Base-by-base conservation (phyloP, 2,113 vertebrate species). In the Ameiurus melas region DNA sequence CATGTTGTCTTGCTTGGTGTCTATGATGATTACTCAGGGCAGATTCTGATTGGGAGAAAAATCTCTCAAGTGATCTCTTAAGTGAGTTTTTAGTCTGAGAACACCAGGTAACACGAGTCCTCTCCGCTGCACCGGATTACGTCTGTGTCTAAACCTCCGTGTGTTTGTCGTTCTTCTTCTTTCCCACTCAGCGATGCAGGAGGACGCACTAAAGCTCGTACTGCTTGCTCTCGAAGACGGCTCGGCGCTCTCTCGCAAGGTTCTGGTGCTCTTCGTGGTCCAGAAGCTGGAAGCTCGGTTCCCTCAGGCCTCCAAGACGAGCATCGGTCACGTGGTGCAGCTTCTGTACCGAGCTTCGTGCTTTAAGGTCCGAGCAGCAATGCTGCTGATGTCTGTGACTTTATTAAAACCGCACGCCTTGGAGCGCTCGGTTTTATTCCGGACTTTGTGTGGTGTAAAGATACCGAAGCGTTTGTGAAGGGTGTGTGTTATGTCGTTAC, bases 261-360 rank as follows among this genome's bases (percentile, higher is more conserved):
- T 99, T 93, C 93, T 99, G 94, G 98, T 99, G 91, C 95, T 99
- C 95, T 99, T 99, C 92, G 98, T 99, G 75, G 98, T 99, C 86
- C 98, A 99, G 95, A 98, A 98, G 92, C 94, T 99, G 78, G 98
- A 99, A 94, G 97, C 97, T 83, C 96, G 98, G 90, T 99, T 99
- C 94, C 98, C 98, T 90, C 98, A 99, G 95, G 98, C 98, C 78
- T 99, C 98, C 75, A 99, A 99, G 95, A 99, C 98, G 70, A 99
- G 98, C 95, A 99, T 99, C 91, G 98, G 98, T 83, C 98, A 99
- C 3, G 98, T 99, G 92, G 98, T 99, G 92, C 98, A 99, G 94
- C 97, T 99, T 92, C 96, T 99, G 89, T 99, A 99, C 95, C 95
- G 98, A 91, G 98, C 98, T 84, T 99, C 98, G 36, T 99, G 98